Evolutionary conservation across 2,888 invertebrate species (phyloP).

Genomic region (Polyploca ridens): DNA sequence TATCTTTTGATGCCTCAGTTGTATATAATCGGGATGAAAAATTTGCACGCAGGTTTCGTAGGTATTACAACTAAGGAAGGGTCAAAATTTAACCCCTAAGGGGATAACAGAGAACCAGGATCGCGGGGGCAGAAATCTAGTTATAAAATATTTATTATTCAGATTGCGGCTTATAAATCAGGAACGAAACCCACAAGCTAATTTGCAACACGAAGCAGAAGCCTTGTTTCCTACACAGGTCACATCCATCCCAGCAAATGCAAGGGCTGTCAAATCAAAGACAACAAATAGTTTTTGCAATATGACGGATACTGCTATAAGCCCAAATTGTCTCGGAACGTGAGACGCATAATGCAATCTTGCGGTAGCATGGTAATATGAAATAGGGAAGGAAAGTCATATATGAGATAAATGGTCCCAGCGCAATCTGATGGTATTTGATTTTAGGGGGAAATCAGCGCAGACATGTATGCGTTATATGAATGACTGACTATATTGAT

Average conservation of each 20-base stretch:
- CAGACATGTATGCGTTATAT: background rate
- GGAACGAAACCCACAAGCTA: background rate
- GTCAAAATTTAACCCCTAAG: too few species aligned
- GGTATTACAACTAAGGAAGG: too few species aligned
- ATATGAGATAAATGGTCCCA: background rate
- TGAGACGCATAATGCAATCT: slow-evolving; percentile 6
- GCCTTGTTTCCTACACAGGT: background rate
- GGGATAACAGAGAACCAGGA: too few species aligned
- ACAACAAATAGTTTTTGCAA: slow-evolving; percentile 8
- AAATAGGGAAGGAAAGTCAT: background rate
- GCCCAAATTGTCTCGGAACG: background rate
- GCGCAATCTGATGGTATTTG: background rate
- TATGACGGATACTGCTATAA: background rate
- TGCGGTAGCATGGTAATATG: background rate
- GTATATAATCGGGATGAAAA: too few species aligned
- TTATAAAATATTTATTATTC: too few species aligned
- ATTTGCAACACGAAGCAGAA: background rate
- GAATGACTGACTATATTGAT: too few species aligned
- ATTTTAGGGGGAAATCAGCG: background rate
- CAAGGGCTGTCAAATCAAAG: background rate
- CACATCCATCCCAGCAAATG: background rate
- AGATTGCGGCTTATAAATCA: background rate
- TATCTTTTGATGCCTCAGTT: too few species aligned
- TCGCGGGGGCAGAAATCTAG: too few species aligned
- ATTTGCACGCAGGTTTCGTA: too few species aligned